Base-by-base conservation (phyloP, 2,888 invertebrate genomes). In the Euproctis similis region DNA sequence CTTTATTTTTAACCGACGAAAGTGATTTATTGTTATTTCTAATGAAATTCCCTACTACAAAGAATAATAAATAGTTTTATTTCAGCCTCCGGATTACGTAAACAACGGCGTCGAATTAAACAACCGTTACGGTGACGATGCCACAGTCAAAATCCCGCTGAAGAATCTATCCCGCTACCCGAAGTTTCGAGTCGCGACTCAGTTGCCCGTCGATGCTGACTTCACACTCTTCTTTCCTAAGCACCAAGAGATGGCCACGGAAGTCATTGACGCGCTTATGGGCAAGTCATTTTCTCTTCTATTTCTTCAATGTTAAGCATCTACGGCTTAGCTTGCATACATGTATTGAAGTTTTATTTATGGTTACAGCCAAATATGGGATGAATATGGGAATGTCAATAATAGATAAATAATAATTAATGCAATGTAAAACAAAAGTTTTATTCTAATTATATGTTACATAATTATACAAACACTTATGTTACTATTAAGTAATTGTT, bases 221-320 rank as follows among this genome's bases (percentile, higher is more conserved):
- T 94, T 95, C 69, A 93, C 93, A 0, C 74, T 92, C 9, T 94
- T 94, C 58, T 85, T 91, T 34, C 89, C 90, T 0, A 75, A 65
- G 9, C 95, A 95, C 62, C 87, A 90, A 23, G 80, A 82, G 27
- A 88, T 92, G 61, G 93, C 94, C 3, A 87, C 87, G 0, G 84
- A 88, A 41, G 86, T 95, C 34, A 90, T 92, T 28, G 86, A 89
- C 28, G 78, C 89, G 12, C 89, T 93, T 30, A 72, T 93, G 81
- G 84, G 92, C 88, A 69, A 81, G 61, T 65, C 4, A n/a, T 12
- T n/a, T n/a, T n/a, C n/a, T n/a, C n/a, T n/a, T n/a, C n/a, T n/a
- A n/a, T n/a, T n/a, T n/a, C n/a, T n/a, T n/a, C n/a, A n/a, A n/a
- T n/a, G n/a, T n/a, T n/a, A n/a, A n/a, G n/a, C n/a, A n/a, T n/a